Conservation (phyloP, 37 sponge, comb jelly and placozoan genomes). For the Beroe ovata region DNA sequence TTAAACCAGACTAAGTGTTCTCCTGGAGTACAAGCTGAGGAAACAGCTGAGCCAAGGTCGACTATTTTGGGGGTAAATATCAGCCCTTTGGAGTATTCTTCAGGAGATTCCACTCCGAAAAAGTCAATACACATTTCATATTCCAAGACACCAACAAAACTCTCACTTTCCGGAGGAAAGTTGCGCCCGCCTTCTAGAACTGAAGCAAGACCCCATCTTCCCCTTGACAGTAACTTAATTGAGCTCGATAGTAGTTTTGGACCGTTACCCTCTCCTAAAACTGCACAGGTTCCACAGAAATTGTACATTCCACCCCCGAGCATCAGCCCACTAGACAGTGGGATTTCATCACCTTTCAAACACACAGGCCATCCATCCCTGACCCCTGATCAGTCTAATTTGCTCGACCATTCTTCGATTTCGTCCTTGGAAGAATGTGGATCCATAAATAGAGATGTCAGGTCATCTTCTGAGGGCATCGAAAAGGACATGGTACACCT, state of each 20-base stretch:
- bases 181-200: not conserved
- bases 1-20: not conserved
- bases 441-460: not conserved
- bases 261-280: not conserved
- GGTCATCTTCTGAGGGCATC: constrained; percentile 50
- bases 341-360: constrained; percentile 24
- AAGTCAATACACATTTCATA: not conserved
- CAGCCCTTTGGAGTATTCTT: not conserved
- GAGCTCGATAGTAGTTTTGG: constrained; percentile 2
- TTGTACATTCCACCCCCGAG: not conserved
- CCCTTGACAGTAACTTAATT: no score
- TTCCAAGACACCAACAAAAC: not conserved
- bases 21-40: not conserved
- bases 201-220: no score
- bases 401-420: not conserved
- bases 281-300: not conserved
- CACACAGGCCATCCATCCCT: not conserved
- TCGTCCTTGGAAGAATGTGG: not conserved
- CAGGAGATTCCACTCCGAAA: not conserved
- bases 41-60: not conserved
- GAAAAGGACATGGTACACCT: not conserved
- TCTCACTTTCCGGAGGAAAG: not conserved
- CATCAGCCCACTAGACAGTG: constrained; percentile 60
- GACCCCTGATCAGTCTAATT: not conserved
- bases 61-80: not conserved